A percentile compares a stretch with the other conserved stretches of the same genome.
phyloP scores from a whole-genome alignment of 2,113 vertebrate genomes.

The Myanophis thanlyinensis region DNA sequence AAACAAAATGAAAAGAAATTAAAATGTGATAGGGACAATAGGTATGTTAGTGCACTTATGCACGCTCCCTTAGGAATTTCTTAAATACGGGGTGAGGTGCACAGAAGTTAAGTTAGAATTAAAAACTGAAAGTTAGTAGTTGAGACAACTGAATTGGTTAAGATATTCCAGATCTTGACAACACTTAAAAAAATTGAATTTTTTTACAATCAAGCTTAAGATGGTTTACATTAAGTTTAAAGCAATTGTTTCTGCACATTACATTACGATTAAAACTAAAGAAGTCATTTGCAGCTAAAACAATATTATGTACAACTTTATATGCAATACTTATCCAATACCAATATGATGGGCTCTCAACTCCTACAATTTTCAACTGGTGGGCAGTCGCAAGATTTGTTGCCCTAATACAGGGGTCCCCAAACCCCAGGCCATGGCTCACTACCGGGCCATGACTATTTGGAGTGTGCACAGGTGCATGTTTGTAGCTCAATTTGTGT shows the following conservation, averaged over 20 bases:
- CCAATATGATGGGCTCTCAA: background rate
- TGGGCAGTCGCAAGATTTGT: background rate
- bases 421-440: too few relatives aligned
- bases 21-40: background rate
- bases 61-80: background rate
- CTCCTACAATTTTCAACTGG: background rate
- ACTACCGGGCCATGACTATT: too few relatives aligned
- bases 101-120: background rate
- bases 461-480: too few relatives aligned
- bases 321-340: background rate
- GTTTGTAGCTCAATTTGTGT: too few relatives aligned
- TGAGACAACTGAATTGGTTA: background rate
- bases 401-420: background rate
- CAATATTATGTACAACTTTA: background rate
- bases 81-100: background rate
- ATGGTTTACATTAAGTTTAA: background rate
- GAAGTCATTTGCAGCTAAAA: background rate
- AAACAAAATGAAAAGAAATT: background rate
- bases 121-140: background rate
- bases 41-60: background rate
- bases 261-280: background rate
- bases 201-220: background rate
- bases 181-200: background rate
- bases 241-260: background rate
- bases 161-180: background rate